Percentiles rank a stretch among this genome's conserved stretches.
Conservation (phyloP, 2,888 invertebrate species). For the Arctia plantaginis region DNA sequence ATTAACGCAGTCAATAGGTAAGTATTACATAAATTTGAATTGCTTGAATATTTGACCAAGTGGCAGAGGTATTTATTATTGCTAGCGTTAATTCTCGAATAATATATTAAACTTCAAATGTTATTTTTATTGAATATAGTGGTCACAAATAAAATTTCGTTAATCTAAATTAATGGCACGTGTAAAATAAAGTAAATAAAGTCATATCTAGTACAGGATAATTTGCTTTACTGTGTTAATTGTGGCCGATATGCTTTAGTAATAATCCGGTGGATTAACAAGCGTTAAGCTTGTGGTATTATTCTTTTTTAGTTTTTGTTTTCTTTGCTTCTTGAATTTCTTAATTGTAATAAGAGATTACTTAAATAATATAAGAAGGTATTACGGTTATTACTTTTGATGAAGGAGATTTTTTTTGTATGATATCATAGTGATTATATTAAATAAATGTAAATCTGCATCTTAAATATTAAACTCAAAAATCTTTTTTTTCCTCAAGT, state of each 20-base stretch:
- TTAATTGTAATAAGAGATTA: no score
- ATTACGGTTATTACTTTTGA: no score
- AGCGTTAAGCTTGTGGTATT: background rate
- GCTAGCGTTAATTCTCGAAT: no score
- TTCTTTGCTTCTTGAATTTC: no score
- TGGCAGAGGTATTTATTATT: background rate
- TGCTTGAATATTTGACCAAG: background rate
- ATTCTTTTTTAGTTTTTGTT: no score
- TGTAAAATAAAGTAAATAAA: conserved; percentile 3
- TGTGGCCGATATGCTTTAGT: background rate
- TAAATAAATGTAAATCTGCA: background rate
- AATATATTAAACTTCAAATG: no score
- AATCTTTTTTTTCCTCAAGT: background rate
- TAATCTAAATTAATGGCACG: background rate
- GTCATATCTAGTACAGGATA: conserved; percentile 3
- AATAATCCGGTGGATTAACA: background rate
- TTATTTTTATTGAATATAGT: background rate
- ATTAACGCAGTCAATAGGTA: background rate
- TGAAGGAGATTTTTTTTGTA: no score
- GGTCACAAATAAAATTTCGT: background rate
- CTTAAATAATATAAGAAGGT: no score
- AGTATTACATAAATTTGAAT: background rate
- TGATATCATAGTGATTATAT: no score
- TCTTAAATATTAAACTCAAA: background rate
- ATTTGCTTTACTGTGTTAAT: background rate